A percentile compares a stretch with the other conserved stretches of the same genome.
phyloP scores from a whole-genome alignment of 2,888 invertebrate species.

The Pseudococcus jackbeardsleyi region DNA sequence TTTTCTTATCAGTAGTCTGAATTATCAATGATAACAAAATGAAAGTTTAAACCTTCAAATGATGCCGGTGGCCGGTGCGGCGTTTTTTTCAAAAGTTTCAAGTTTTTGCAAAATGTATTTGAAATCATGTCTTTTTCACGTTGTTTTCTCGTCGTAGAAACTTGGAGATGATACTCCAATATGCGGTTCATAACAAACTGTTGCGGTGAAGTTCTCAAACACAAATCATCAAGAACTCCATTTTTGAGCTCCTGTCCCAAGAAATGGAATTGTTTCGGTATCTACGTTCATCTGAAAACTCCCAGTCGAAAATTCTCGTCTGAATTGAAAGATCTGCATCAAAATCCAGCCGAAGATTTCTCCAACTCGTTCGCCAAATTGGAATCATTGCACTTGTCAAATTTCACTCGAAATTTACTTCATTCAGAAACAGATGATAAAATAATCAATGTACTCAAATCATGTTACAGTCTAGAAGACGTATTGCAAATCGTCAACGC shows the following conservation, averaged over 20 bases:
- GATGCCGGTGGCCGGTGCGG: no score
- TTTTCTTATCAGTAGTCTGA: no score
- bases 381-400: conserved; percentile 43
- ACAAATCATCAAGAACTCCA: neutral
- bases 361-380: neutral
- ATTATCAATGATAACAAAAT: no score
- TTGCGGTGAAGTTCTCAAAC: neutral
- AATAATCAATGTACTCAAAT: no score
- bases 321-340: neutral
- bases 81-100: no score
- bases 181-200: neutral
- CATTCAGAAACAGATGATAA: no score
- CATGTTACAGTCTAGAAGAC: no score
- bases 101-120: no score
- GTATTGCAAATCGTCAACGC: conserved; percentile 49
- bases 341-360: neutral
- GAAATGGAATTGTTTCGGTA: neutral
- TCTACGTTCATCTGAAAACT: neutral
- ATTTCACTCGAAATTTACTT: no score
- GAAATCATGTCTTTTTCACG: no score
- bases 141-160: no score
- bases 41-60: no score
- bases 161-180: neutral
- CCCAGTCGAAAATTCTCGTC: neutral
- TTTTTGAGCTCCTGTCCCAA: neutral